Evolutionary conservation across 2,888 invertebrate genomes (phyloP).

Genomic region (Platyscelio sp.): DNA sequence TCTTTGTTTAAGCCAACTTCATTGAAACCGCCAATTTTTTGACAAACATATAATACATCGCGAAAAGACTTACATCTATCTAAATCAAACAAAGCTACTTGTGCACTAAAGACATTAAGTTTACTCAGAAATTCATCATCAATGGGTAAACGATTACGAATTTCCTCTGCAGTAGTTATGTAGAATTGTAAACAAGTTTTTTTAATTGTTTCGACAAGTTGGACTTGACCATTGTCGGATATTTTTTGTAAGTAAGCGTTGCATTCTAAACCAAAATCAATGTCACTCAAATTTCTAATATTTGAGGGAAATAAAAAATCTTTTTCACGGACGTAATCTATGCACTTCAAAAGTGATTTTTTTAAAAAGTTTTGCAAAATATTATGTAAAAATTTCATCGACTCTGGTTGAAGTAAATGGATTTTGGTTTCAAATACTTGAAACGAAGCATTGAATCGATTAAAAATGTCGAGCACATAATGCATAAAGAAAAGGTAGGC

Average conservation of each 20-base stretch:
- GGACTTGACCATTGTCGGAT: neutral
- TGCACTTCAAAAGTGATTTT: neutral
- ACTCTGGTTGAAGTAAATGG: neutral
- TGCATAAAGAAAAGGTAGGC: conserved; percentile 5
- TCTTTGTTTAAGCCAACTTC: neutral
- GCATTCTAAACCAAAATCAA: neutral
- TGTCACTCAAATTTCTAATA: too few species aligned
- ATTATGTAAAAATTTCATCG: neutral
- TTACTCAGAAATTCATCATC: conserved; percentile 21
- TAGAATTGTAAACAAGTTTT: conserved; percentile 6
- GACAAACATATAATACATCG: neutral
- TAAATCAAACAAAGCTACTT: neutral
- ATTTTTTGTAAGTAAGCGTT: neutral
- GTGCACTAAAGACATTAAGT: neutral
- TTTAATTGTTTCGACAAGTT: conserved; percentile 1
- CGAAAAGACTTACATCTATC: neutral
- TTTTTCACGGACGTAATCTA: neutral
- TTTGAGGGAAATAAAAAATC: too few species aligned
- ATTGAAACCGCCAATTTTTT: conserved; percentile 16
- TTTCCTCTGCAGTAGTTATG: neutral
- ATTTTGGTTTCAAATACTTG: conserved; percentile 12
- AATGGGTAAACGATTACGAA: conserved; percentile 18
- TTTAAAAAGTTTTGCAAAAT: neutral
- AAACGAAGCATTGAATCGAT: neutral
- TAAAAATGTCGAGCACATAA: neutral